Conservation (phyloP, 2,113 vertebrate genomes). For the Melanocharis versteri region DNA sequence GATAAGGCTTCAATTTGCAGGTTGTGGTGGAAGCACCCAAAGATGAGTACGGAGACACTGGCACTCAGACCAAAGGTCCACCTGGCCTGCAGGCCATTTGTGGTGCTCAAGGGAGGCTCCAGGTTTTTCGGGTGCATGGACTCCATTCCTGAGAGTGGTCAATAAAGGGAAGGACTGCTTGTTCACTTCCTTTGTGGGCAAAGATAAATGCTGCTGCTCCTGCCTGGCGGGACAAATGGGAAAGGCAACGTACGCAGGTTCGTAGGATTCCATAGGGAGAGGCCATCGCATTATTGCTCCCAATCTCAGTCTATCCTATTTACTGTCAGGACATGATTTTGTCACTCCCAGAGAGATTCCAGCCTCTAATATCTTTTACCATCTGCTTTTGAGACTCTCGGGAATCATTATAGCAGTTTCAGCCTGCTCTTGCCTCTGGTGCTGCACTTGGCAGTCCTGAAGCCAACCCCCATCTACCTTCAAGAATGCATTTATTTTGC, state of each 20-base stretch:
- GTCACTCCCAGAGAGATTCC: slow-evolving; percentile 14
- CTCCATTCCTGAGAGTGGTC: slow-evolving; percentile 26
- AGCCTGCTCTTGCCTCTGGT: background rate
- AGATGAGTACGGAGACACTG: background rate
- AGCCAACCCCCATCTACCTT: background rate
- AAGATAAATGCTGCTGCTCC: slow-evolving; percentile 52
- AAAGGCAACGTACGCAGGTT: background rate
- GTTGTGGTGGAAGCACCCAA: background rate
- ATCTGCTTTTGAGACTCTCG: background rate
- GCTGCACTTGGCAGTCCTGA: background rate
- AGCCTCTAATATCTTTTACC: background rate
- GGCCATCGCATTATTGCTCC: background rate
- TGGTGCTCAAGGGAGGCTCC: slow-evolving; percentile 2
- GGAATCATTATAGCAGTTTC: background rate
- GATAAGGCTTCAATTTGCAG: background rate
- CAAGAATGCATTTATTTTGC: background rate
- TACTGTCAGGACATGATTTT: background rate
- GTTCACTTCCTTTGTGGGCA: slow-evolving; percentile 46
- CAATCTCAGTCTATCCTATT: background rate
- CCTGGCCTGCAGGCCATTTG: background rate
- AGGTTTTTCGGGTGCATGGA: background rate
- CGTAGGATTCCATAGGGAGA: background rate
- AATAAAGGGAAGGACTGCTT: background rate
- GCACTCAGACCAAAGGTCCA: background rate
- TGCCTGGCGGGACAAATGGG: slow-evolving; percentile 40